phyloP scores from a whole-genome alignment of 2,797 vertebrate genomes.

The Bradypodion pumilum region DNA sequence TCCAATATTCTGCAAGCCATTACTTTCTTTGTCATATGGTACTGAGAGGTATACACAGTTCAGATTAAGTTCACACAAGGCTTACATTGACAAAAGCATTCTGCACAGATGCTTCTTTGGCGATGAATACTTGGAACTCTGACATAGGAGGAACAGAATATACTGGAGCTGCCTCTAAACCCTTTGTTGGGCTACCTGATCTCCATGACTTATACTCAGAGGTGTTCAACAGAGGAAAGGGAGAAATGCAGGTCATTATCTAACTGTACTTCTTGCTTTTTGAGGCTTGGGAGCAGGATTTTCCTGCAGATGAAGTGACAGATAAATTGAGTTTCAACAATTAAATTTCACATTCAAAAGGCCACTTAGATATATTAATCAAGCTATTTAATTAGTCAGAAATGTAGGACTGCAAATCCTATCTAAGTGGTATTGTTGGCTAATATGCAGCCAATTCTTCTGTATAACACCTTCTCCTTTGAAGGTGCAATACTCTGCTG shows the following conservation, averaged over 20 bases:
- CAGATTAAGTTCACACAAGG: constrained; percentile 72
- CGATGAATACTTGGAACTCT: background rate
- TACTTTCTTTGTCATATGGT: constrained; percentile 67
- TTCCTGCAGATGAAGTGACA: background rate
- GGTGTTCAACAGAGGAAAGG: background rate
- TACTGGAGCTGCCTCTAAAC: background rate
- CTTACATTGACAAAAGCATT: constrained; percentile 16
- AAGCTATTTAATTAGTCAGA: background rate
- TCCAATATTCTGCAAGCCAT: constrained; percentile 59
- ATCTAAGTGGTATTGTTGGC: background rate
- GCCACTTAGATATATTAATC: constrained; percentile 1
- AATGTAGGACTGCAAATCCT: background rate
- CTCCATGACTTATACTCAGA: background rate
- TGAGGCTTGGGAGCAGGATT: background rate
- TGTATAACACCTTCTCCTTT: background rate
- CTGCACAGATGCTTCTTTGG: constrained; percentile 9
- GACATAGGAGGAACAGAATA: background rate
- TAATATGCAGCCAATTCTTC: background rate
- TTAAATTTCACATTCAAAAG: background rate
- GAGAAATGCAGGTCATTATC: background rate
- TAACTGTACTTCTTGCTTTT: constrained; percentile 29
- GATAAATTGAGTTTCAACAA: background rate
- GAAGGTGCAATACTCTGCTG: background rate
- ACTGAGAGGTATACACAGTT: constrained; percentile 58
- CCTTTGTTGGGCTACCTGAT: background rate